Evolutionary conservation across 64 coral and sea anemone species (phyloP), one percentile per base, ranked within the genome.

Genomic region (Actinia tenebrosa): DNA sequence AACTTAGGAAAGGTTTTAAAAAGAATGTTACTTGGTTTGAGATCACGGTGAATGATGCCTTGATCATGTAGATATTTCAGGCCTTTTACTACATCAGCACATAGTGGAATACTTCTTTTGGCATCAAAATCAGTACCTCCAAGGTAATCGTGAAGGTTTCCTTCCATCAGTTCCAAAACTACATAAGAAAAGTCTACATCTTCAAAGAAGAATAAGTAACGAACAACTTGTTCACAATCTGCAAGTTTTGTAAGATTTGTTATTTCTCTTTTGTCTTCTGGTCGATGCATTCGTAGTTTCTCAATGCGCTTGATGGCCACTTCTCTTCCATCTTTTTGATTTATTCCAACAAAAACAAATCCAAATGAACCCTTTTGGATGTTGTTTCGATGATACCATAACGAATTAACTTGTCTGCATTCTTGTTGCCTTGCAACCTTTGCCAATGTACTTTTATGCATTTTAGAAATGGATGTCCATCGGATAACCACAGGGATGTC

Each of bases 1-100:
- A 95, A 71, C 6, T 18, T 15, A 4, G 93, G 93, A 45, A 52
- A 26, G 19, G 77, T 95, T 30, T 80, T 91, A 60, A 86, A 95
- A 8, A 95, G 77, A n/a, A 95, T 95, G 83, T 95, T 95, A 54
- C 43, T 66, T 45, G 92, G 92, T 69, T 93, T 93, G 10, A 93
- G 71, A 45, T 93, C 92, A 19, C 92, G 46, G 84, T 93, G 92
- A 27, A 93, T 23, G 56, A 93, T 77, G 20, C 68, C 66, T 53
- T 87, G 84, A 7, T 72, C 27, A 50, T 93, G 92, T 17, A 93
- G 64, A 19, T 80, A 89, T 22, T 80, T 27, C 7, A 94, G 50
- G 0, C 92, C 92, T 62, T 13, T 43, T 22, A 37, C 37, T 50
- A 88, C 46, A 44, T 59, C 25, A 14, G 62, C 22, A 50, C 87